Conservation (phyloP, 2,888 invertebrate species). For the Palloptera scutellata region DNA sequence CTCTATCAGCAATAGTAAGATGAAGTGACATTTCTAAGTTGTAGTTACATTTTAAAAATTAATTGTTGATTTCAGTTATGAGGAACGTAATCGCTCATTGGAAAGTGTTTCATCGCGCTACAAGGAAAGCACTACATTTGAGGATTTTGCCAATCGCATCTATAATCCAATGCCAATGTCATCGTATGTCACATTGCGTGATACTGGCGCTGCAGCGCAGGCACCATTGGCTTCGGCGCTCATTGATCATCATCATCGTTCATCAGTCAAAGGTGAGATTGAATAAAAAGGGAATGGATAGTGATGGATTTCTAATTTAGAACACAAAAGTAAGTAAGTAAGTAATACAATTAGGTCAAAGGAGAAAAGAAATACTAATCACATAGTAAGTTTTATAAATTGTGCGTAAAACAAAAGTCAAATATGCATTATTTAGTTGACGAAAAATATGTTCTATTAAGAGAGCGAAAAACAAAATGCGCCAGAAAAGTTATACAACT, state of each 20-base stretch:
- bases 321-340: too few relatives aligned
- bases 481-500: too few relatives aligned
- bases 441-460: too few relatives aligned
- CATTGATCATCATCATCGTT: constrained; percentile 66
- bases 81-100: constrained; percentile 86
- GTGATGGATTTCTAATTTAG: not conserved
- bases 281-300: not conserved
- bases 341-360: too few relatives aligned
- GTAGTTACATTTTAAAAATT: constrained; percentile 6
- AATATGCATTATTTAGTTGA: too few relatives aligned
- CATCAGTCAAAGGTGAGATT: constrained; percentile 59
- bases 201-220: constrained; percentile 50
- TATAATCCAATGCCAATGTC: constrained; percentile 71
- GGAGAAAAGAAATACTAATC: too few relatives aligned
- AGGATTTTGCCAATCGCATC: constrained; percentile 81
- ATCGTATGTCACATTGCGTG: constrained; percentile 49
- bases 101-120: constrained; percentile 86
- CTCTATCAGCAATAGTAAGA: constrained; percentile 90
- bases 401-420: too few relatives aligned
- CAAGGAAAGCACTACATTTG: constrained; percentile 88
- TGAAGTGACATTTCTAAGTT: not conserved
- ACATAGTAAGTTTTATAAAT: too few relatives aligned
- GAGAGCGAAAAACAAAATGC: too few relatives aligned
- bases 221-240: constrained; percentile 70
- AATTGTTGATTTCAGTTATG: constrained; percentile 72